Evolutionary conservation across 2,888 invertebrate species (phyloP).

Genomic region (Melinaea marsaeus): DNA sequence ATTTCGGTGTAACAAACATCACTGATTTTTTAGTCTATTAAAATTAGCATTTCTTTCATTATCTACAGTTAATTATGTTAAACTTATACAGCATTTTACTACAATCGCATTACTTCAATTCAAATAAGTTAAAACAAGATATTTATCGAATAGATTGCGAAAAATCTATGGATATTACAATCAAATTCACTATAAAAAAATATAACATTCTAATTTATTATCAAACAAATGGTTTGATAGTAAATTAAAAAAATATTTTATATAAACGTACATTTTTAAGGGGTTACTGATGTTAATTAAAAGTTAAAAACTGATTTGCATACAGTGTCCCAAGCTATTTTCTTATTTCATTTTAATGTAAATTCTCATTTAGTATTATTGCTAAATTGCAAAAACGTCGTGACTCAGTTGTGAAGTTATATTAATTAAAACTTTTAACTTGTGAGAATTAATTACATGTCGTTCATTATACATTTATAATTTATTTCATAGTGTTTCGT

Average conservation of each 20-base stretch:
- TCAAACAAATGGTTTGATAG: too few species aligned
- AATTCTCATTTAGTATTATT: not conserved
- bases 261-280: too few species aligned
- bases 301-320: too few species aligned
- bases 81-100: conserved; percentile 20
- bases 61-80: conserved; percentile 34
- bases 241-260: too few species aligned
- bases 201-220: too few species aligned
- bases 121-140: not conserved
- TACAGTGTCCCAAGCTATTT: not conserved
- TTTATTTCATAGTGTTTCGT: not conserved
- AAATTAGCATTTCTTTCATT: conserved; percentile 53
- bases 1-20: conserved; percentile 77
- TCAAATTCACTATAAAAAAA: too few species aligned
- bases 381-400: not conserved
- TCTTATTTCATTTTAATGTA: not conserved
- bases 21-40: conserved; percentile 56
- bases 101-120: not conserved
- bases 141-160: too few species aligned
- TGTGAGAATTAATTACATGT: not conserved
- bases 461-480: not conserved
- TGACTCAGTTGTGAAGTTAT: not conserved
- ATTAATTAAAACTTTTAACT: not conserved
- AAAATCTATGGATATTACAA: not conserved
- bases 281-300: too few species aligned